These are phyloP conservation scores for Antigone vipio DNA, from an alignment of 2,113 vertebrate species.

Conservation along the genomic window DNA sequence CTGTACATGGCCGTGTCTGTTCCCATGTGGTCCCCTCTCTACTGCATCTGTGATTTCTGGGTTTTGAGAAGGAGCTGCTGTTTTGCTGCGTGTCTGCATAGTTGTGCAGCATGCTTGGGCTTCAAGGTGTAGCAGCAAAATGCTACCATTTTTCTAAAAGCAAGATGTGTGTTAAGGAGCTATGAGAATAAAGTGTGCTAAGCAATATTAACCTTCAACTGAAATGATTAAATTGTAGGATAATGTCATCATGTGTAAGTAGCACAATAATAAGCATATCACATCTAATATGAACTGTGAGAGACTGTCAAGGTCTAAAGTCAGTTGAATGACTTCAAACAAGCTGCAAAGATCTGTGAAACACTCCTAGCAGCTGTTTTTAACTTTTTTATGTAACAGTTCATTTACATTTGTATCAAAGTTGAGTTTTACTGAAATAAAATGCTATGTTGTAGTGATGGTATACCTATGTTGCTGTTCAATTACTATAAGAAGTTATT, in stretches of 20 bases:
- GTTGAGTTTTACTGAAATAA: neutral
- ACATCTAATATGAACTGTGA: neutral
- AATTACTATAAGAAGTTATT: neutral
- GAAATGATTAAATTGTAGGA: neutral
- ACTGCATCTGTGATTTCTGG: neutral
- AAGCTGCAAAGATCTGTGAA: neutral
- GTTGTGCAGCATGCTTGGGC: neutral
- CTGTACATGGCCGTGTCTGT: neutral
- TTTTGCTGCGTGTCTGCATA: fast-evolving
- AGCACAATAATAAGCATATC: neutral
- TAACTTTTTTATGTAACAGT: neutral
- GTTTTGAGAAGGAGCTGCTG: neutral
- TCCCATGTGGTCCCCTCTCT: neutral
- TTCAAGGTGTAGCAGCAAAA: neutral
- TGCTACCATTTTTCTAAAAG: neutral
- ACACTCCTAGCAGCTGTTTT: neutral
- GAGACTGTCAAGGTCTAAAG: neutral
- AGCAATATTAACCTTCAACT: neutral
- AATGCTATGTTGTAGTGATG: neutral
- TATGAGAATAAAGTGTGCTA: neutral
- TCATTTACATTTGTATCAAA: neutral
- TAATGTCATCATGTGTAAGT: neutral
- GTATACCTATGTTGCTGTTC: neutral
- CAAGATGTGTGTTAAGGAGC: neutral
- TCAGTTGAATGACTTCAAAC: neutral